Base-by-base conservation (phyloP, 2,113 vertebrate species). In the Paedocypris sp. region DNA sequence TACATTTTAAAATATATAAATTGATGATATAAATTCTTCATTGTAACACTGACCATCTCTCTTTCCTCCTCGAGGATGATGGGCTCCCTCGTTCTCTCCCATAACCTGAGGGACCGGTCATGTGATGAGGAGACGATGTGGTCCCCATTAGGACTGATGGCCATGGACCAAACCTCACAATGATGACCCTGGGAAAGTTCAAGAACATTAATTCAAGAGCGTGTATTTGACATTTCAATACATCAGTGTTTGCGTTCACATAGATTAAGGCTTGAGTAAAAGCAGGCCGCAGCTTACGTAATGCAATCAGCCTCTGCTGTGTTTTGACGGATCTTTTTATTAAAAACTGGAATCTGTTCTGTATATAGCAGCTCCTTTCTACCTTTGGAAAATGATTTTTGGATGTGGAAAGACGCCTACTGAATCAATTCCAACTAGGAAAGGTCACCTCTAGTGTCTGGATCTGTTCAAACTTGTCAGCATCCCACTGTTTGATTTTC, bases 401-500 rank as follows among this genome's bases (percentile, higher is more conserved):
- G 42, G 20, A 36, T 19, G 35, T 28, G 28, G 23, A 29, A 23
- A 46, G 20, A 22, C 53, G 13, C 20, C 62, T 46, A 57, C 8
- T 46, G 41, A 33, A 28, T 4, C 13, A 13, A 5, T 12, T 56
- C 19, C 43, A 60, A 32, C 9, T 28, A 70, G 5, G 43, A 15
- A 63, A 59, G 26, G n/a, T 85, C 80, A 98, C 95, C 93, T 98
- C 92, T 19, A 99, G 77, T 0, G 91, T 97, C 75, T 99, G 95
- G 70, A 99, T 83, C 54, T 87, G 92, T 70, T 91, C 88, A 77
- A 97, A 99, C 68, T 86, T 93, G 85, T 99, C 95, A 0, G 93
- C 95, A 54, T 99, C 94, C 94, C 95, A 99, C 73, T 99, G 93
- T 58, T 99, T 99, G 62, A 99, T 87, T 83, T 90, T 98, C 56